Conservation (phyloP, 2,888 invertebrate species). For the Hypsopygia costalis region DNA sequence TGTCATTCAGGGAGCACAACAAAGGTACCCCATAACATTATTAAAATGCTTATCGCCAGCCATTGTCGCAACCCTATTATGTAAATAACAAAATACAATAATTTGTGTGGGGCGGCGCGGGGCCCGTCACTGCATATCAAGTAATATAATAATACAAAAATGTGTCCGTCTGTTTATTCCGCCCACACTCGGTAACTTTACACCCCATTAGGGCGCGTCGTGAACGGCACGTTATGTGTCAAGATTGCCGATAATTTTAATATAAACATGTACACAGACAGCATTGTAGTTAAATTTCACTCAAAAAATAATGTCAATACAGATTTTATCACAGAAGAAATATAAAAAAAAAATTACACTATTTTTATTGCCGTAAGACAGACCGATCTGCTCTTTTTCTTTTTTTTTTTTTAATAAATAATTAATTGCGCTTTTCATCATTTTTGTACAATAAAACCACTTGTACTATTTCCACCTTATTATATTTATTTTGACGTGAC, state of each 20-base stretch:
- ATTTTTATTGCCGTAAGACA: too few relatives aligned
- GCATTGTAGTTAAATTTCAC: too few relatives aligned
- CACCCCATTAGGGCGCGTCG: neutral
- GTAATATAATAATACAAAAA: conserved; percentile 6
- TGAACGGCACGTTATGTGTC: neutral
- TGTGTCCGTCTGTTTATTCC: conserved; percentile 2
- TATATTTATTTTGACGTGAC: too few relatives aligned
- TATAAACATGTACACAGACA: neutral
- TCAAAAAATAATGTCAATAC: too few relatives aligned
- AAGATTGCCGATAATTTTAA: conserved; percentile 6
- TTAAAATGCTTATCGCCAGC: conserved; percentile 20
- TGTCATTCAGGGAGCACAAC: neutral
- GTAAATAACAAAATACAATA: conserved; percentile 26
- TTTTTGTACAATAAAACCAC: too few relatives aligned
- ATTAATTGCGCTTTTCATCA: too few relatives aligned
- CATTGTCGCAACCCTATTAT: conserved; percentile 20
- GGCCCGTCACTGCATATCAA: neutral
- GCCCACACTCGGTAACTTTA: conserved; percentile 2
- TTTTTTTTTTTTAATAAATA: too few relatives aligned
- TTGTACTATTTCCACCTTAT: too few relatives aligned
- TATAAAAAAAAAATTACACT: too few relatives aligned
- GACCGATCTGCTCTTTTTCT: too few relatives aligned
- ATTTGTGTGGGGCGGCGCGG: conserved; percentile 12
- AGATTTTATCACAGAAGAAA: too few relatives aligned
- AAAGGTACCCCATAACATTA: conserved; percentile 10